phyloP scores from a whole-genome alignment of 2,113 vertebrate species.

The Bubalus kerabau region DNA sequence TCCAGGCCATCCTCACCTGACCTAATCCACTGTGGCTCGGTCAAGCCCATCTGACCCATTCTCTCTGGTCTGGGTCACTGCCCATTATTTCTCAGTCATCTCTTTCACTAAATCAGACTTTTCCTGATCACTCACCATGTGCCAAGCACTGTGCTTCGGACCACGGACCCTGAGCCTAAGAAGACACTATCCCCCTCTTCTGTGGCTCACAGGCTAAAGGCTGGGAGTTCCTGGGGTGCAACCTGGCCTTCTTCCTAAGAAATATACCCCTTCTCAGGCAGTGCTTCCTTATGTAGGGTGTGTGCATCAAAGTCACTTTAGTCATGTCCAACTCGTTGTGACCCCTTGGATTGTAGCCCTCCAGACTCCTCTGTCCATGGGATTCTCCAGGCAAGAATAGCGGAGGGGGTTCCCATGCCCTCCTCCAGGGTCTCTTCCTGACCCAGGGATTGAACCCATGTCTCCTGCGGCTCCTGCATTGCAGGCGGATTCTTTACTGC shows the following conservation, averaged over 20 bases:
- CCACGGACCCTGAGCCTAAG: background rate
- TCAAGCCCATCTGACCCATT: background rate
- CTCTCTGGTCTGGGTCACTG: background rate
- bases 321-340: accelerated
- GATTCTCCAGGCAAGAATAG: background rate
- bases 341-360: accelerated
- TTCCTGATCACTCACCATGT: background rate
- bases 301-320: background rate
- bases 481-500: background rate
- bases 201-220: background rate
- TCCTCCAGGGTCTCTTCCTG: background rate
- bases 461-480: background rate
- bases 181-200: background rate
- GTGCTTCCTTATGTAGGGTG: too few species aligned
- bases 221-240: too few species aligned
- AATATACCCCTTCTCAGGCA: background rate
- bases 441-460: background rate
- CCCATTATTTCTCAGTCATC: background rate
- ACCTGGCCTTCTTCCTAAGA: background rate
- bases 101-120: background rate
- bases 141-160: too few species aligned
- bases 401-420: background rate
- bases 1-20: background rate
- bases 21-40: background rate
- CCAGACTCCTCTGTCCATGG: background rate